Conservation (phyloP, 1,140 invertebrate genomes). For the Metopolophium dirhodum region DNA sequence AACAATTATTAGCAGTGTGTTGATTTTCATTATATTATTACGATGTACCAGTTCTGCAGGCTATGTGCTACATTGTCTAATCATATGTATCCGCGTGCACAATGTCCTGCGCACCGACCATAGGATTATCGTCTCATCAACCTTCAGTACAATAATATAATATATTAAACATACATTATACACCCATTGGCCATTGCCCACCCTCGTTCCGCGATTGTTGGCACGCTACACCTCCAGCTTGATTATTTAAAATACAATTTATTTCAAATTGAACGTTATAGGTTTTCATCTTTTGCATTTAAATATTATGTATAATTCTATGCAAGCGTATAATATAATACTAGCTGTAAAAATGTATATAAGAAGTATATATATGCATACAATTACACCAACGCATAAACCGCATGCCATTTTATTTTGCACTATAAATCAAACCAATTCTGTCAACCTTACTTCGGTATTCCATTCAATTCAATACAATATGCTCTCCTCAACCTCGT, state of each 20-base stretch:
- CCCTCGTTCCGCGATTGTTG: background rate
- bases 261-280: background rate
- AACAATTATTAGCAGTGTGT: background rate
- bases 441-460: slow-evolving; percentile 6
- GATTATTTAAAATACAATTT: background rate
- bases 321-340: background rate
- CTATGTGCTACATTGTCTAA: too few species aligned
- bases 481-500: background rate
- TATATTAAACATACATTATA: background rate
- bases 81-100: background rate
- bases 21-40: background rate
- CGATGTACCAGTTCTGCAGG: background rate
- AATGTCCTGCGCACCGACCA: background rate
- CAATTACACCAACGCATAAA: slow-evolving; percentile 23
- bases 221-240: background rate
- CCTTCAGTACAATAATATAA: background rate
- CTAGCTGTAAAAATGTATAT: background rate
- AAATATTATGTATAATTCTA: background rate
- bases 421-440: slow-evolving; percentile 31
- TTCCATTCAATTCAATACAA: slow-evolving; percentile 20
- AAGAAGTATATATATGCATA: background rate
- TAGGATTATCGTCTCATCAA: background rate
- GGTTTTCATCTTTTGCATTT: background rate
- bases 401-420: background rate
- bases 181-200: background rate